Conservation (phyloP, 2,113 vertebrate species). For the Ornithorhynchus anatinus region DNA sequence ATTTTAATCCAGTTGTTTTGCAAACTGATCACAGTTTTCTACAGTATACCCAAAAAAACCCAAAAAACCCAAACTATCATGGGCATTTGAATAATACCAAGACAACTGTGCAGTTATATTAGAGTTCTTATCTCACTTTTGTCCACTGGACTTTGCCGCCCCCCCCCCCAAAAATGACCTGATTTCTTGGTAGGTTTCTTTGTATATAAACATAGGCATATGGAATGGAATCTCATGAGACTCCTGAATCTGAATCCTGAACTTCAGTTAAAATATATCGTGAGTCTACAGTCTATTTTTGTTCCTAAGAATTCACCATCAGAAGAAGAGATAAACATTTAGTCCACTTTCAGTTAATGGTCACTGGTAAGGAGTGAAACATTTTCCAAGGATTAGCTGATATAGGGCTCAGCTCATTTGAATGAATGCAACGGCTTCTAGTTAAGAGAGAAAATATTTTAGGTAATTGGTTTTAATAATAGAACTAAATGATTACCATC, state of each 20-base stretch:
- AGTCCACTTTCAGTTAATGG: neutral
- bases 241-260: too few relatives aligned
- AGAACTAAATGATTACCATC: neutral
- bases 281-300: neutral
- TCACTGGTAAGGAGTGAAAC: neutral
- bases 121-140: too few relatives aligned
- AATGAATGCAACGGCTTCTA: neutral
- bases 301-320: neutral
- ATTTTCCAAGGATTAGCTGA: slow-evolving; percentile 17
- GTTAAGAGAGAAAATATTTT: slow-evolving; percentile 38
- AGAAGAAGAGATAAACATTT: slow-evolving; percentile 8
- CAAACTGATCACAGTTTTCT: neutral
- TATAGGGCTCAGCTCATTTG: slow-evolving; percentile 20
- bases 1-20: slow-evolving; percentile 37
- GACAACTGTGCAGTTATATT: too few relatives aligned
- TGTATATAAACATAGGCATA: too few relatives aligned
- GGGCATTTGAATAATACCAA: too few relatives aligned
- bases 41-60: slow-evolving; percentile 15
- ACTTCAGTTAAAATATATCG: slow-evolving; percentile 4
- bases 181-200: too few relatives aligned
- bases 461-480: slow-evolving; percentile 39
- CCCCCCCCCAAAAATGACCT: too few relatives aligned
- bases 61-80: too few relatives aligned
- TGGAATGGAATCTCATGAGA: too few relatives aligned
- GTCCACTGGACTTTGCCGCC: too few relatives aligned